Percentiles rank a stretch among this genome's conserved stretches.
phyloP scores from a whole-genome alignment of 2,888 invertebrate species.

The Eumerus sabulonum region DNA sequence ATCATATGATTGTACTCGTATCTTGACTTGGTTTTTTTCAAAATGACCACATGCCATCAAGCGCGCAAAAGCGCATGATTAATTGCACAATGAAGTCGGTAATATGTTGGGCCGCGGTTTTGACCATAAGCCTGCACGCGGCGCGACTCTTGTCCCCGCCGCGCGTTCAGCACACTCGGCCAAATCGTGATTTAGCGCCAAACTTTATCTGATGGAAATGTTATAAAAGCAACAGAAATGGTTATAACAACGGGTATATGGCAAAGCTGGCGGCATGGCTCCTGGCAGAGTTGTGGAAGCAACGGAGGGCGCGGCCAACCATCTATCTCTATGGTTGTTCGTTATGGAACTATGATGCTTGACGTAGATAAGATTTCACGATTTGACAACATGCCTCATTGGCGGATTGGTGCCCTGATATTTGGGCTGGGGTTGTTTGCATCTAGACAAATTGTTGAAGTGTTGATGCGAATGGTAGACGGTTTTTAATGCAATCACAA shows the following conservation, averaged over 20 bases:
- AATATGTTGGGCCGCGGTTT: constrained; percentile 46
- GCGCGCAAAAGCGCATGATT: constrained; percentile 60
- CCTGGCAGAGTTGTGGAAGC: constrained; percentile 18
- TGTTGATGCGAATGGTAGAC: constrained; percentile 52
- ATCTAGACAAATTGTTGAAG: constrained; percentile 64
- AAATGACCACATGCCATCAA: constrained; percentile 48
- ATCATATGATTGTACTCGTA: not conserved
- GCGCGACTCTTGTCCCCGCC: constrained; percentile 15
- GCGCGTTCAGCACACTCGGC: constrained; percentile 44
- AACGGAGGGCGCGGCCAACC: constrained; percentile 50
- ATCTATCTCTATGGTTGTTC: constrained; percentile 20
- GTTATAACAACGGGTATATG: constrained; percentile 11
- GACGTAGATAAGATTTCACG: constrained; percentile 47
- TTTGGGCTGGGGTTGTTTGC: constrained; percentile 54
- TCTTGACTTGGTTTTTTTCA: constrained; percentile 3
- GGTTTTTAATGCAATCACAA: constrained; percentile 32
- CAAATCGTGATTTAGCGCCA: constrained; percentile 67
- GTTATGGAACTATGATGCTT: not conserved
- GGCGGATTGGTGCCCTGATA: constrained; percentile 34
- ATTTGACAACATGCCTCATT: constrained; percentile 54
- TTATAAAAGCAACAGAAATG: constrained; percentile 20
- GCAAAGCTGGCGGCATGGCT: constrained; percentile 11
- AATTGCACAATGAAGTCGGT: constrained; percentile 66
- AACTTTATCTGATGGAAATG: constrained; percentile 62
- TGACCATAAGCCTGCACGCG: constrained; percentile 47